Evolutionary conservation across 2,113 vertebrate genomes (phyloP).

Genomic region (Planiliza haematocheilus): DNA sequence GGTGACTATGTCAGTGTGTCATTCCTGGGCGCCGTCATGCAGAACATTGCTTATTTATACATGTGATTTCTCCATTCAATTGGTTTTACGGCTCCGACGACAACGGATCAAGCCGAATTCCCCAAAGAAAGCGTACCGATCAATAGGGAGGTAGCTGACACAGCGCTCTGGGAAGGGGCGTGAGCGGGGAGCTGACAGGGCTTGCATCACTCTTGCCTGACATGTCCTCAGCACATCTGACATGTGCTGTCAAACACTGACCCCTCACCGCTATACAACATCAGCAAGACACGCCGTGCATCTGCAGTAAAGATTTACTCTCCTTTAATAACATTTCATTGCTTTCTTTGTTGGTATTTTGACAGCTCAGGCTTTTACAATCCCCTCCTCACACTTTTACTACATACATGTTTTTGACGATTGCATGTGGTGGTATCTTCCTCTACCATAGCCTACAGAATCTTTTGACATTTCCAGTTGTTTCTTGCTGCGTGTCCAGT

Average conservation of each 20-base stretch:
- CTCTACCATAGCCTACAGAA: constrained; percentile 35
- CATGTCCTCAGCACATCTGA: constrained; percentile 61
- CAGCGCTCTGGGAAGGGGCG: constrained; percentile 34
- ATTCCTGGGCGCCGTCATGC: constrained; percentile 59
- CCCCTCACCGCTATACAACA: constrained; percentile 9
- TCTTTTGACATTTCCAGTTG: constrained; percentile 54
- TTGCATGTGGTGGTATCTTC: background rate
- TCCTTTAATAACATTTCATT: constrained; percentile 38
- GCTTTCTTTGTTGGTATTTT: constrained; percentile 8
- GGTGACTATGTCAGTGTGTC: constrained; percentile 74
- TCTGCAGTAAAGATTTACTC: constrained; percentile 30
- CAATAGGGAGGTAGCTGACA: constrained; percentile 74
- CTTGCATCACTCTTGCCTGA: constrained; percentile 58
- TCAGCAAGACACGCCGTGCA: background rate
- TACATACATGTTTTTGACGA: too few species aligned
- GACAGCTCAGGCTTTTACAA: constrained; percentile 24
- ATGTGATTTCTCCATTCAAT: constrained; percentile 81
- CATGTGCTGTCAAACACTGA: constrained; percentile 45
- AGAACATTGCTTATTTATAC: constrained; percentile 81
- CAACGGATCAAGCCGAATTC: constrained; percentile 62
- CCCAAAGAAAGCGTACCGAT: constrained; percentile 70
- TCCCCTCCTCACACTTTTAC: background rate
- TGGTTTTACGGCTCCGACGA: constrained; percentile 62
- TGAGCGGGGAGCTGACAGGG: constrained; percentile 60
- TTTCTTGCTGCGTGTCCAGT: constrained; percentile 48